Base-by-base conservation (phyloP, 2,888 invertebrate species). In the Brenthis daphne region DNA sequence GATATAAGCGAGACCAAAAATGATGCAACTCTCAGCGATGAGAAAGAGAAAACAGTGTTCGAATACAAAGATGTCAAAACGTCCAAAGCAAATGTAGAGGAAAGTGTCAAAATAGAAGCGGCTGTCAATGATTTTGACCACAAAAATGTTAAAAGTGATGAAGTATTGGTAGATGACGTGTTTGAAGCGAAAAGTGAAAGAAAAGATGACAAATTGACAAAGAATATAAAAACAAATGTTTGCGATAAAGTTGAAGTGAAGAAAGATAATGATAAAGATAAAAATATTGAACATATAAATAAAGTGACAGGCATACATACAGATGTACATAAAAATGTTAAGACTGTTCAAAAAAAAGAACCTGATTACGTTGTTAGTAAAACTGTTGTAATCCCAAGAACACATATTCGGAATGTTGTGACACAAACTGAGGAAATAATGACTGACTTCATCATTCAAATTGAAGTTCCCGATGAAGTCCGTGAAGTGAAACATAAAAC, bases 341-440 rank as follows among this genome's bases (percentile, higher is more conserved):
- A 57, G 51, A 24, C 64, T 57, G 51, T 12, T 55, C 16, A 61
- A 50, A 51, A 56, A 20, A 53, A 43, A 1, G 53, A 68, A 54
- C 64, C 66, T 6, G 64, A 69, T 50, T 69, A 53, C 33, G 61
- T 69, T 11, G 67, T 69, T 6, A 71, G 63, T 64, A 67, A 65
- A 65, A 73, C 69, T 24, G 63, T 73, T 58, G 55, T 66, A 14
- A 63, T 71, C 14, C 69, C 73, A 37, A 71, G 65, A 61, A 57
- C 57, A 8, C 69, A 72, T 5, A 72, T 64, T 50, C 68, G 68
- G n/a, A 57, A 65, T 53, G 65, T 72, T 50, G 67, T 70, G 50
- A 70, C 72, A 12, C 72, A 70, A 53, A 70, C 72, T n/a, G 70
- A 66, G 12, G 70, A 68, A 66, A 60, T 64, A 11, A 65, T 68